A percentile compares a stretch with the other conserved stretches of the same genome.
Evolutionary conservation across 2,888 invertebrate species (phyloP).

Genomic region (Sinelater perroti): DNA sequence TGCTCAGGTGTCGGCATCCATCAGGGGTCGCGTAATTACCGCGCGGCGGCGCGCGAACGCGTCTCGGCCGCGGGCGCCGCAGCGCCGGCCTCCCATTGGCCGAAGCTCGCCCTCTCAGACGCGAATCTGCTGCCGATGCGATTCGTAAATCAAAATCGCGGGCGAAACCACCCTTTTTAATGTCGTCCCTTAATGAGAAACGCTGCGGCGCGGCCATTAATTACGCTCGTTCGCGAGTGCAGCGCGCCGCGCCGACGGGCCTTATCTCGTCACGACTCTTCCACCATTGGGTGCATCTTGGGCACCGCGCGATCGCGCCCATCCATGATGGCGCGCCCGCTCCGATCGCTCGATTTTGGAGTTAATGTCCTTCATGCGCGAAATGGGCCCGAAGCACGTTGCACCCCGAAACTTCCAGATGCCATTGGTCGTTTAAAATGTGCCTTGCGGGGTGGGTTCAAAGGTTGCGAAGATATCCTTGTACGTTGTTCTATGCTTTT

Average conservation of each 20-base stretch:
- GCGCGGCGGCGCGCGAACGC: constrained; percentile 44
- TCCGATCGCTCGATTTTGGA: too few relatives aligned
- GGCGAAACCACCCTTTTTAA: constrained; percentile 42
- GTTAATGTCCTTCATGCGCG: too few relatives aligned
- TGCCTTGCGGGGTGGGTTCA: too few relatives aligned
- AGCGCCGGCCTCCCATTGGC: constrained; percentile 55
- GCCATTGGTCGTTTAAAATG: too few relatives aligned
- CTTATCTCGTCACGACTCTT: constrained; percentile 29
- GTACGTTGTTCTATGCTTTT: too few relatives aligned
- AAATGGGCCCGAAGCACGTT: too few relatives aligned
- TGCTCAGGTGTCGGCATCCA: constrained; percentile 37
- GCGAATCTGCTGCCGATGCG: constrained; percentile 61
- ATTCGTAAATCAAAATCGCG: constrained; percentile 63
- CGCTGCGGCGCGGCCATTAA: constrained; percentile 39
- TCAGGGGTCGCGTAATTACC: constrained; percentile 36
- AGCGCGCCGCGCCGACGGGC: constrained; percentile 17
- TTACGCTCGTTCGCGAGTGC: constrained; percentile 28
- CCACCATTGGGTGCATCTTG: constrained; percentile 3
- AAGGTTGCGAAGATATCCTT: too few relatives aligned
- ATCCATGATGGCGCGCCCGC: too few relatives aligned
- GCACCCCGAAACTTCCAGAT: too few relatives aligned
- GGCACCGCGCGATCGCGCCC: too few relatives aligned
- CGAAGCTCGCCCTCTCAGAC: constrained; percentile 54
- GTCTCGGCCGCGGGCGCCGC: constrained; percentile 44
- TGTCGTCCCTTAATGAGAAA: constrained; percentile 40